Conservation (phyloP, 2,797 vertebrate species). For the Chiloscyllium punctatum region DNA sequence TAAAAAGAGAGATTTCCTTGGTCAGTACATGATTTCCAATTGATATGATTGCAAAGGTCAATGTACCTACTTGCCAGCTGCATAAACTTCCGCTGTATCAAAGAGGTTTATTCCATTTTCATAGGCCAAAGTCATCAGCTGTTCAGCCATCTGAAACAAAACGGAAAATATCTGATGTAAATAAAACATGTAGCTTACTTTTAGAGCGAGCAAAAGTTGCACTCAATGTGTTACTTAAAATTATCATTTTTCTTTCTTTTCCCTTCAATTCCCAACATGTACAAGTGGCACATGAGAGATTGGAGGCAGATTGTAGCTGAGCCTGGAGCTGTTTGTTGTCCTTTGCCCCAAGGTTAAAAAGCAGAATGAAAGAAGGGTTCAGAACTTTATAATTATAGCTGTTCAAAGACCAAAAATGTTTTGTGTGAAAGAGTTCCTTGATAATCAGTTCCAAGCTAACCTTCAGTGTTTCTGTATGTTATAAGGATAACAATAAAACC, state of each 20-base stretch:
- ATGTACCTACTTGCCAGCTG: constrained; percentile 89
- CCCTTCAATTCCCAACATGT: too few relatives aligned
- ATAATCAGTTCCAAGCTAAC: too few relatives aligned
- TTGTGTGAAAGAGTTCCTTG: too few relatives aligned
- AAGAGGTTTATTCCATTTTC: constrained; percentile 99
- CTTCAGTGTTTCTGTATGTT: too few relatives aligned
- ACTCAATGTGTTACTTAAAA: background rate
- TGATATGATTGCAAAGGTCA: background rate
- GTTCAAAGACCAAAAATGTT: too few relatives aligned
- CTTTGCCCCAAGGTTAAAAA: too few relatives aligned
- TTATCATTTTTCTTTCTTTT: background rate
- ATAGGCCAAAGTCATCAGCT: constrained; percentile 95
- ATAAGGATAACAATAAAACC: too few relatives aligned
- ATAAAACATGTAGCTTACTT: background rate
- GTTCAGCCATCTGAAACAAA: constrained; percentile 82
- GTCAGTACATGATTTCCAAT: too few relatives aligned
- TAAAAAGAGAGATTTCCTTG: background rate
- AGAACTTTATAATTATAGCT: too few relatives aligned
- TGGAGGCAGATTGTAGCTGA: background rate
- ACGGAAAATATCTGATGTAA: background rate
- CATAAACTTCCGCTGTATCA: constrained; percentile 95
- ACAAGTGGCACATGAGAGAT: background rate
- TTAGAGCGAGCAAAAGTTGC: background rate
- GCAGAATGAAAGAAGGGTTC: too few relatives aligned
- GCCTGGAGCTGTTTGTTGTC: too few relatives aligned